These are phyloP conservation scores for Perccottus glenii DNA, from an alignment of 2,113 vertebrate species.

Conservation along the genomic window DNA sequence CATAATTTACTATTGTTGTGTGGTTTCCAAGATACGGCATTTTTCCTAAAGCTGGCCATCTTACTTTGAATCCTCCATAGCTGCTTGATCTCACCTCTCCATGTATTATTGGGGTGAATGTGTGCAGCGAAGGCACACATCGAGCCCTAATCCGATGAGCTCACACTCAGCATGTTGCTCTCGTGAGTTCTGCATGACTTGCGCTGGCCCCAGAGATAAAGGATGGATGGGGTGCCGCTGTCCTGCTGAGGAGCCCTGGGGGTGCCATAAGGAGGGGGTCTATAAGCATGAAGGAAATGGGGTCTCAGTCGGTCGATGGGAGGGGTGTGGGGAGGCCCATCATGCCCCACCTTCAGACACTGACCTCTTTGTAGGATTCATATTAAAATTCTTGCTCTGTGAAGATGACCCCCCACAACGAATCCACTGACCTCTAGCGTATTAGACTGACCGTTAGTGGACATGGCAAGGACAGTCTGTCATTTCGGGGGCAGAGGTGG, in stretches of 20 bases:
- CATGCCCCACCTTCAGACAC: conserved; percentile 64
- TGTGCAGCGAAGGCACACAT: conserved; percentile 49
- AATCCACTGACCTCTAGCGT: conserved; percentile 79
- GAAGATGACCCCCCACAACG: conserved; percentile 72
- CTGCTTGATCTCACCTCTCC: conserved; percentile 10
- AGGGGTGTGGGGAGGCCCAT: conserved; percentile 22
- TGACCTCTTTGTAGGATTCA: conserved; percentile 77
- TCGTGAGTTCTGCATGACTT: conserved; percentile 82
- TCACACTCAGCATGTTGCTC: conserved; percentile 78
- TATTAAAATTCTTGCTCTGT: conserved; percentile 69
- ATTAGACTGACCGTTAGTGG: conserved; percentile 81
- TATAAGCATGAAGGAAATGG: conserved; percentile 45
- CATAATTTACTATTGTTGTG: too few species aligned
- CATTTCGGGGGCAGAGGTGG: conserved; percentile 33
- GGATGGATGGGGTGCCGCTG: conserved; percentile 57
- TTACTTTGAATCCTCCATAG: too few species aligned
- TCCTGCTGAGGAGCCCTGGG: conserved; percentile 39
- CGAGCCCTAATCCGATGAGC: conserved; percentile 76
- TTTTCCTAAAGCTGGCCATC: too few species aligned
- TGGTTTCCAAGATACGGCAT: too few species aligned
- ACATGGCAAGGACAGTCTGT: conserved; percentile 74
- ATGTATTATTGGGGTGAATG: conserved; percentile 21
- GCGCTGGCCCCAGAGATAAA: conserved; percentile 75
- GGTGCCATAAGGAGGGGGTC: conserved; percentile 9
- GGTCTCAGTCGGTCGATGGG: conserved; percentile 36